A percentile compares a stretch with the other conserved stretches of the same genome.
phyloP scores from a whole-genome alignment of 30 jellyfish, hydroid and myxozoan species.

The Aurelia aurita complex sp. Pacific region DNA sequence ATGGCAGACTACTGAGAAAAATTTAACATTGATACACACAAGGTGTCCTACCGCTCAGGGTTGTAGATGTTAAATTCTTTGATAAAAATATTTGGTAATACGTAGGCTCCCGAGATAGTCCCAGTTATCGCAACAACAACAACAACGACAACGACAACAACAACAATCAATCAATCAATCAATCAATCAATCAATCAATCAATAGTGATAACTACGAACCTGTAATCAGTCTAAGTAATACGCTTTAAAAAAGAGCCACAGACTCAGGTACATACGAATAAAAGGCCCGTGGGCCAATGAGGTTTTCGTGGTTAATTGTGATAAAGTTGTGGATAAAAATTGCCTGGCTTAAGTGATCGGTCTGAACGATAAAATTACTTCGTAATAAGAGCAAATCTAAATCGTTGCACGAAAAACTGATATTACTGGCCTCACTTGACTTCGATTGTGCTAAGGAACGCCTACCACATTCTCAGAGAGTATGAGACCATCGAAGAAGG shows the following conservation, averaged over 20 bases:
- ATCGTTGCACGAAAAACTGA: slow-evolving; percentile 43
- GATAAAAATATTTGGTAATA: not conserved
- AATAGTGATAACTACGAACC: no score
- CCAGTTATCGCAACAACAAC: no score
- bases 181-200: no score
- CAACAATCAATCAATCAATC: no score
- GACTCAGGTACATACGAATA: no score
- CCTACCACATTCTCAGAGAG: slow-evolving; percentile 60
- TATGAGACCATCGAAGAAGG: slow-evolving; percentile 61
- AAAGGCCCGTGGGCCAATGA: no score
- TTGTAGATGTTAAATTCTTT: not conserved
- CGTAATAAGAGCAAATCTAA: slow-evolving; percentile 53
- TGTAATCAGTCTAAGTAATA: no score
- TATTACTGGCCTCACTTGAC: slow-evolving; percentile 81
- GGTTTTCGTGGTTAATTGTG: no score
- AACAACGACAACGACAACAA: no score
- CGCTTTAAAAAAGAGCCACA: no score
- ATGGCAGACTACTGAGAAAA: not conserved
- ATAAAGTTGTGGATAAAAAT: not conserved
- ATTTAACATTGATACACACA: not conserved
- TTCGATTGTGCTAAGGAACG: slow-evolving; percentile 54
- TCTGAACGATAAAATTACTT: slow-evolving; percentile 13
- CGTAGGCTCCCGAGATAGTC: no score
- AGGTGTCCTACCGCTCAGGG: not conserved
- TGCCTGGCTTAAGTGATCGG: not conserved